These are phyloP conservation scores for Dascyllus trimaculatus DNA, from an alignment of 2,113 vertebrate genomes.

Conservation along the genomic window DNA sequence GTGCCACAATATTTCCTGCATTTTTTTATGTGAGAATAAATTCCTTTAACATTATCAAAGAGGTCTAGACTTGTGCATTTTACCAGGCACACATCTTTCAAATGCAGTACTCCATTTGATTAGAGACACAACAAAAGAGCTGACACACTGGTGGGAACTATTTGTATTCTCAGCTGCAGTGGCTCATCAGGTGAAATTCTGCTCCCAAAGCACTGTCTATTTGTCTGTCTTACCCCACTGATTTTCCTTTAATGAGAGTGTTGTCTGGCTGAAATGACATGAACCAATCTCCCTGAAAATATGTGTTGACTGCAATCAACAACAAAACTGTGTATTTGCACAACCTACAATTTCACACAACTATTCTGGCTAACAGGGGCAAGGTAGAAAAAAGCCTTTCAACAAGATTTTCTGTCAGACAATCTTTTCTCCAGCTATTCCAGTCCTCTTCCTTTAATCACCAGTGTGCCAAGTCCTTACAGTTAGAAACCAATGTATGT, in stretches of 20 bases:
- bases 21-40: neutral
- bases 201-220: constrained; percentile 8
- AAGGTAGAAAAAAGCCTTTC: constrained; percentile 38
- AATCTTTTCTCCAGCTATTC: constrained; percentile 47
- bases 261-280: constrained; percentile 61
- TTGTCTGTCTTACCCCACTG: constrained; percentile 31
- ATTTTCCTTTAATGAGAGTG: constrained; percentile 67
- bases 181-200: constrained; percentile 39
- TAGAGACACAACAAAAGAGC: constrained; percentile 9
- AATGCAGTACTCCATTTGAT: constrained; percentile 11
- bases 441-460: constrained; percentile 42
- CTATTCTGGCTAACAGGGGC: constrained; percentile 46
- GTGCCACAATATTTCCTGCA: neutral
- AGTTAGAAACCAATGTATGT: too few relatives aligned
- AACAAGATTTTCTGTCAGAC: constrained; percentile 41
- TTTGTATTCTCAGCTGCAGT: constrained; percentile 27
- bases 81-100: neutral
- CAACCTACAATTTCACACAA: constrained; percentile 66
- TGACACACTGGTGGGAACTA: constrained; percentile 3
- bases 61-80: neutral
- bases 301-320: constrained; percentile 57
- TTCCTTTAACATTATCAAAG: neutral
- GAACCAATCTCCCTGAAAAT: constrained; percentile 46
- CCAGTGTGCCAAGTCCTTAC: neutral
- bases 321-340: constrained; percentile 49